Percentiles rank a stretch among this genome's conserved stretches.
Evolutionary conservation across 2,113 vertebrate species (phyloP).

Genomic region (Brachypodius melanocephalos): DNA sequence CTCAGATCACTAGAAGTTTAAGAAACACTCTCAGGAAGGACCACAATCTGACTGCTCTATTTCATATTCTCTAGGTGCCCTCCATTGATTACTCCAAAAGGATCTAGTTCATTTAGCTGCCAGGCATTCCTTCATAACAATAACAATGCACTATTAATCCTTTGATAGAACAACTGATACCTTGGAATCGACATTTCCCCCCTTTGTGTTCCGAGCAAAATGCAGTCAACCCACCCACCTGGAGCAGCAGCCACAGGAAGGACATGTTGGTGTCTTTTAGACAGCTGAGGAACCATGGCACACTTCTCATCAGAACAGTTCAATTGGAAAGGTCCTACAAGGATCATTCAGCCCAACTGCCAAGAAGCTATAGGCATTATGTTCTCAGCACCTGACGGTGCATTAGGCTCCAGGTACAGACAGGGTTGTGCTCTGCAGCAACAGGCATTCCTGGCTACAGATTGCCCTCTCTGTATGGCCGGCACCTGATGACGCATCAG

Average conservation of each 20-base stretch:
- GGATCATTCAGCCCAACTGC: background rate
- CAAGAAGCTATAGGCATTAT: background rate
- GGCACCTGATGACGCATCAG: background rate
- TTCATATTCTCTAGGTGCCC: background rate
- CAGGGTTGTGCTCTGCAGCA: background rate
- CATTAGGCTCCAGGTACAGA: background rate
- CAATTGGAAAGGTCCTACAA: background rate
- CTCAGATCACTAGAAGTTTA: background rate
- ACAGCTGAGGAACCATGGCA: background rate
- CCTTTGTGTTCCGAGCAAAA: background rate
- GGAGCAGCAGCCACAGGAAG: background rate
- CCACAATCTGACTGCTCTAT: background rate
- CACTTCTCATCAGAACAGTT: background rate
- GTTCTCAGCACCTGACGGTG: background rate
- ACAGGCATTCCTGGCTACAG: background rate
- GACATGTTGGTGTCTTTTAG: background rate
- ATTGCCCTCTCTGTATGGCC: background rate
- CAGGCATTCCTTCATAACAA: background rate
- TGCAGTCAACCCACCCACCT: background rate
- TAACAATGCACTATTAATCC: background rate
- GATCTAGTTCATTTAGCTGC: background rate
- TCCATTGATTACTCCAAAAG: background rate
- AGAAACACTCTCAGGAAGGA: background rate
- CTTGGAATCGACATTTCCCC: background rate
- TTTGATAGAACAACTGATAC: background rate